A percentile compares a stretch with the other conserved stretches of the same genome.
Evolutionary conservation across 1,140 invertebrate species (phyloP).

Genomic region (Caenorhabditis briggsae): DNA sequence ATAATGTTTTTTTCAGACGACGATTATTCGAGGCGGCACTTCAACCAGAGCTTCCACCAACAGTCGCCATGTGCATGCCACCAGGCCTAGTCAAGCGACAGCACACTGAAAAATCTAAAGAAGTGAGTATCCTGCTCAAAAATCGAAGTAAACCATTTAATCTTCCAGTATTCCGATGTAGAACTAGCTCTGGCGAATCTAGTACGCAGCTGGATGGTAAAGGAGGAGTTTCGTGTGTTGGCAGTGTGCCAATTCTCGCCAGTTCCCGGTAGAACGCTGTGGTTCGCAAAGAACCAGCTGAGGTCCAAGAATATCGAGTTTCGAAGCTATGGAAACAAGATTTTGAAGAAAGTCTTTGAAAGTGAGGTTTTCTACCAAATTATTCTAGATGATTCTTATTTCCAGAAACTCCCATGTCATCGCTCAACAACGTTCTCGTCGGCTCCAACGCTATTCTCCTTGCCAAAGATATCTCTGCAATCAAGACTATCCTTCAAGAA

Average conservation of each 20-base stretch:
- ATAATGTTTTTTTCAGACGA: constrained; percentile 45
- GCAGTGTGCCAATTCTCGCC: constrained; percentile 70
- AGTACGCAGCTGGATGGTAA: constrained; percentile 67
- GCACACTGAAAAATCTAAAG: neutral
- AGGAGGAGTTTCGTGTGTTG: constrained; percentile 68
- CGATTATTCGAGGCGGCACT: constrained; percentile 71
- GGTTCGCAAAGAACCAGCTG: constrained; percentile 70
- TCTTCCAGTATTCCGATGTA: constrained; percentile 69
- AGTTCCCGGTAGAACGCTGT: constrained; percentile 67
- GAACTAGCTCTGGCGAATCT: constrained; percentile 70
- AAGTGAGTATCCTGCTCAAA: neutral
- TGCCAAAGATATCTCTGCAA: constrained; percentile 64
- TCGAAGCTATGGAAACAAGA: constrained; percentile 66
- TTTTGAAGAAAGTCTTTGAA: constrained; percentile 71
- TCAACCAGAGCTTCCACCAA: constrained; percentile 61
- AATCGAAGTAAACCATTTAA: neutral
- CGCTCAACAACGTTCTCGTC: constrained; percentile 58
- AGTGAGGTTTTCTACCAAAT: neutral
- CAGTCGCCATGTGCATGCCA: constrained; percentile 46
- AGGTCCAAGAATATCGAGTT: constrained; percentile 69
- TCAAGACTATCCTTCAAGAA: constrained; percentile 69
- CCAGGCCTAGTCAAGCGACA: constrained; percentile 1
- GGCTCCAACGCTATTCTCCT: constrained; percentile 65
- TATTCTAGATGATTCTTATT: too few species aligned
- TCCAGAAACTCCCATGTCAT: constrained; percentile 64